Percentiles rank a stretch among this genome's conserved stretches.
Conservation (phyloP, 2,888 invertebrate genomes). For the Troides helena region DNA sequence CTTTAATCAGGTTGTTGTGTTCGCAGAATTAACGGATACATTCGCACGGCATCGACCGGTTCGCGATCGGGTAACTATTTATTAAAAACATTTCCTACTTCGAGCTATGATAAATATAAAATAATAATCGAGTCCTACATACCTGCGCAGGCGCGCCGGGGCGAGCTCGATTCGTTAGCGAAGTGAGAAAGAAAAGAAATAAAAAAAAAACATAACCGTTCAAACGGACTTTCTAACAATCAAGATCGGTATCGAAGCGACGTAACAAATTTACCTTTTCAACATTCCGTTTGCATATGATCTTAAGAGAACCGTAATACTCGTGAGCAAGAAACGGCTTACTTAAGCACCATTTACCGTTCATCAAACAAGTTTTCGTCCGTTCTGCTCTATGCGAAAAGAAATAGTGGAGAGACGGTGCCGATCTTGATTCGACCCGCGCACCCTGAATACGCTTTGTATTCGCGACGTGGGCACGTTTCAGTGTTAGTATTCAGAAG, state of each 20-base stretch:
- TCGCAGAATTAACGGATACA: slow-evolving; percentile 26
- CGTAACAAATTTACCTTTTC: slow-evolving; percentile 20
- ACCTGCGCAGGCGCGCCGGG: slow-evolving; percentile 13
- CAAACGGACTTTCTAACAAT: slow-evolving; percentile 26
- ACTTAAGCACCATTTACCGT: slow-evolving; percentile 25
- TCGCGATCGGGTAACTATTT: slow-evolving; percentile 18
- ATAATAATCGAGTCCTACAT: slow-evolving; percentile 25
- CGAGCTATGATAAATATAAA: slow-evolving; percentile 16
- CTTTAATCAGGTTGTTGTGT: not conserved
- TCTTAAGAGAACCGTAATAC: slow-evolving; percentile 27
- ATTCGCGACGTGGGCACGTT: slow-evolving; percentile 1
- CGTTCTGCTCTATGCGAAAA: slow-evolving; percentile 7
- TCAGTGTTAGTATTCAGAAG: slow-evolving; percentile 30
- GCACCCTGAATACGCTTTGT: slow-evolving; percentile 13
- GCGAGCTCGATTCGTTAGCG: slow-evolving; percentile 9
- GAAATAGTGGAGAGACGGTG: slow-evolving; percentile 8
- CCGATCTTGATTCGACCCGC: not conserved
- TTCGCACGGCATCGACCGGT: slow-evolving; percentile 28
- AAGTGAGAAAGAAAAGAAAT: slow-evolving; percentile 2
- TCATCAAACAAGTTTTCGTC: slow-evolving; percentile 22
- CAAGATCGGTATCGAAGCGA: slow-evolving; percentile 19
- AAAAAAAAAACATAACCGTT: slow-evolving; percentile 19
- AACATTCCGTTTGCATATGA: slow-evolving; percentile 24
- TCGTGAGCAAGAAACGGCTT: slow-evolving; percentile 12
- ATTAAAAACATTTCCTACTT: slow-evolving; percentile 29